Evolutionary conservation across 2,888 invertebrate species (phyloP).

Genomic region (Andrena bicolor): DNA sequence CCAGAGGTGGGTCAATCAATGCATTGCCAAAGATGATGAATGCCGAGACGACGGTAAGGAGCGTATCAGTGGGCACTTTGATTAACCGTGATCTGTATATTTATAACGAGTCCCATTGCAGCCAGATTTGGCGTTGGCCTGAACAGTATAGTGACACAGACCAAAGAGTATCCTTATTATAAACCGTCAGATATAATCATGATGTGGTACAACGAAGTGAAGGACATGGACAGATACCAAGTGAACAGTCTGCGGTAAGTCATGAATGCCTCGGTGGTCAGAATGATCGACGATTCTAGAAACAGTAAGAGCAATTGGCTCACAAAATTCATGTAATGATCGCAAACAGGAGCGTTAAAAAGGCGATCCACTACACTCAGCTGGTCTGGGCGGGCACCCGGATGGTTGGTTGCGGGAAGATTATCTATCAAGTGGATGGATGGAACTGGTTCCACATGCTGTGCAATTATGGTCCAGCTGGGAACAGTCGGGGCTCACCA

Average conservation of each 20-base stretch:
- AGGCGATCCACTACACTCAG: slow-evolving; percentile 84
- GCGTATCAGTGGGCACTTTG: slow-evolving; percentile 54
- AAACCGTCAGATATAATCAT: no score
- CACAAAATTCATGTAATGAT: neutral
- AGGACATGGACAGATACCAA: slow-evolving; percentile 67
- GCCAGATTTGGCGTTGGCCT: slow-evolving; percentile 43
- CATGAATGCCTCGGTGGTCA: neutral
- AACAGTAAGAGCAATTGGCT: neutral
- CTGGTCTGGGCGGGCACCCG: slow-evolving; percentile 85
- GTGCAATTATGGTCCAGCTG: slow-evolving; percentile 85
- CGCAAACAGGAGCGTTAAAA: no score
- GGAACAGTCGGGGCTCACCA: slow-evolving; percentile 70
- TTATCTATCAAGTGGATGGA: slow-evolving; percentile 76
- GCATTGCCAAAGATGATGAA: slow-evolving; percentile 78
- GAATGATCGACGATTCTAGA: no score
- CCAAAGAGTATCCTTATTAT: no score
- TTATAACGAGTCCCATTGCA: neutral
- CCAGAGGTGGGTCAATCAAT: slow-evolving; percentile 85
- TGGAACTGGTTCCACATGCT: slow-evolving; percentile 78
- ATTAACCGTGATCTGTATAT: neutral
- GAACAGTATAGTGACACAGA: no score
- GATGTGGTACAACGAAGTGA: slow-evolving; percentile 84
- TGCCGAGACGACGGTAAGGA: slow-evolving; percentile 76
- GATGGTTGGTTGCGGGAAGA: slow-evolving; percentile 85
- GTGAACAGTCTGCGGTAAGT: slow-evolving; percentile 51